Base-by-base conservation (phyloP, 2,888 invertebrate genomes). In the Embidobia sp. region DNA sequence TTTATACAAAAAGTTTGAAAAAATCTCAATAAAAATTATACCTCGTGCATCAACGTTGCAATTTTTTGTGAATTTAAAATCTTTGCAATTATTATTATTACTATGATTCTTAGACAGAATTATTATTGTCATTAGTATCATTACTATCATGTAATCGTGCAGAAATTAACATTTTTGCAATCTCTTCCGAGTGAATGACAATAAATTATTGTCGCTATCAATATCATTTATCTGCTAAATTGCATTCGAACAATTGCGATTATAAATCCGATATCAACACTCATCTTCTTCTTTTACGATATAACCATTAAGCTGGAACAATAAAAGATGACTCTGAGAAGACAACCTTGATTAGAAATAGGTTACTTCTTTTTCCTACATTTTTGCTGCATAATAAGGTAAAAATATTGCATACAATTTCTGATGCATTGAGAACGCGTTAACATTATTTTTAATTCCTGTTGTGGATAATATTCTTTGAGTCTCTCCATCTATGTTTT, bases 401-500 rank as follows among this genome's bases (percentile, higher is more conserved):
- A 51, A 22, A 31, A 37, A 29, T 57, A 22, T 6, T 29, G 33
- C 53, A 11, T 53, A 70, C 35, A 61, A 51, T 61, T 70, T 70
- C 10, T 18, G 22, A 70, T 70, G 70, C 37, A 70, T 46, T 46
- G 70, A 19, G 70, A 46, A 53, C 70, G 22, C 46, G 10, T 70
- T 51, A 69, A 27, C 27, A 10, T 6, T 42, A 48, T 27, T 51
- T 51, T 53, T 57, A 37, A 49, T 42, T 29, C 27, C 44, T 18
- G 33, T 7, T 15, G 8, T 7, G 16, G n/a, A n/a, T n/a, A n/a
- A 15, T 18, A 16, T 11, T 29, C 27, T 29, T 15, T 7, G 22
- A 22, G 22, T n/a, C n/a, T n/a, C n/a, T n/a, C n/a, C n/a, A n/a
- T n/a, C n/a, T n/a, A n/a, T n/a, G n/a, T n/a, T n/a, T n/a, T 18